Conservation (phyloP, 2,113 vertebrate genomes). For the Xiphorhynchus elegans region DNA sequence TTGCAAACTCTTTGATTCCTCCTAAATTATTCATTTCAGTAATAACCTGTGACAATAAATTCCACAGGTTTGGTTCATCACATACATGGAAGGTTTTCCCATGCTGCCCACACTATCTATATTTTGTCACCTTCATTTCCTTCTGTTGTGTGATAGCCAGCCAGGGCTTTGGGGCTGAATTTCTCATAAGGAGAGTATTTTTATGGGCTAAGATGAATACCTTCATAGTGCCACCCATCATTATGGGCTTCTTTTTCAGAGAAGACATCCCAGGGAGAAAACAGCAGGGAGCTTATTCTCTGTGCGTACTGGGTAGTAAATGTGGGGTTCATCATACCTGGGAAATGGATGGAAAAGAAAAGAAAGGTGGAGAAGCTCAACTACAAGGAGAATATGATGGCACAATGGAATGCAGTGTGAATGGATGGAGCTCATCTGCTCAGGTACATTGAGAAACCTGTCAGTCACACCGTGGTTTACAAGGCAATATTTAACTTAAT, state of each 20-base stretch:
- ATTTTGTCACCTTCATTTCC: neutral
- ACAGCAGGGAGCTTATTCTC: neutral
- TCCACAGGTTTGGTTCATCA: neutral
- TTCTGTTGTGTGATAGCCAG: neutral
- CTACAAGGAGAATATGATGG: neutral
- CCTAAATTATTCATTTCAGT: slow-evolving; percentile 42
- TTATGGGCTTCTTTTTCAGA: neutral
- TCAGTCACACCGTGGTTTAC: slow-evolving; percentile 7
- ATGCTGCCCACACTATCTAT: neutral
- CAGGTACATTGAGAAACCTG: slow-evolving; percentile 10
- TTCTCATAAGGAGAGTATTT: neutral
- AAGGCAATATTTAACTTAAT: slow-evolving; percentile 39
- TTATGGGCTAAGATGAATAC: neutral
- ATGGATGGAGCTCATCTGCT: neutral
- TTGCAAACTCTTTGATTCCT: slow-evolving; percentile 58
- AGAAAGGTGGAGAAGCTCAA: neutral
- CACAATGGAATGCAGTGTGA: neutral
- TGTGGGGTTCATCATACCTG: neutral
- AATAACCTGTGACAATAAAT: slow-evolving; percentile 30
- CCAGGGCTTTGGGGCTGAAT: neutral
- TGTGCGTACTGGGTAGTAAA: neutral
- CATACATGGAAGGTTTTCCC: neutral
- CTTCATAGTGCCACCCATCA: neutral
- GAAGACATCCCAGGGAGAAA: neutral
- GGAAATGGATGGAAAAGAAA: neutral